Percentiles rank a stretch among this genome's conserved stretches.
These are phyloP conservation scores for Ashinkailepas kermadecensis DNA, from an alignment of 2,888 invertebrate species.

Conservation along the genomic window DNA sequence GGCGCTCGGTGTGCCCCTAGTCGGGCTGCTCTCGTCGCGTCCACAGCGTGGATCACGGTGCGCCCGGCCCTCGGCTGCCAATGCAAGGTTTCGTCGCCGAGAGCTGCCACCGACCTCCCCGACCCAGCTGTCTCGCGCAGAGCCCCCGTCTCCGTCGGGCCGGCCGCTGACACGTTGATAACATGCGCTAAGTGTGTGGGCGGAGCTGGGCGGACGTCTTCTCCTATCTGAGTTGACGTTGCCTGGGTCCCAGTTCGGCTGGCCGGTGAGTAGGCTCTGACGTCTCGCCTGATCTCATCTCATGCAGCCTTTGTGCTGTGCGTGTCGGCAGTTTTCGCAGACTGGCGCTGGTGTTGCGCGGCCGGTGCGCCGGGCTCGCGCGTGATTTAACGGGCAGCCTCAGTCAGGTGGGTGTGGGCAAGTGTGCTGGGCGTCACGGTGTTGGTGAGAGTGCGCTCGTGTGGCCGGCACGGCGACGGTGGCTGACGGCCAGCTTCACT, in stretches of 20 bases:
- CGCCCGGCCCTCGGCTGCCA: no score
- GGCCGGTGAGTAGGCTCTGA: conserved; percentile 1
- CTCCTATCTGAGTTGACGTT: neutral
- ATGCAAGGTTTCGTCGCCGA: no score
- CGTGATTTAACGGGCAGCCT: neutral
- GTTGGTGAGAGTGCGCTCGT: no score
- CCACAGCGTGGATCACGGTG: no score
- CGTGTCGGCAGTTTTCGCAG: neutral
- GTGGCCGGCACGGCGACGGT: no score
- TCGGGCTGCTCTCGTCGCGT: no score
- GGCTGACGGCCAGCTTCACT: neutral
- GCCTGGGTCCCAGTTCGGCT: neutral
- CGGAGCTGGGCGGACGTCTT: neutral
- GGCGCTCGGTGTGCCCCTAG: no score
- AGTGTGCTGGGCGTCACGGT: no score
- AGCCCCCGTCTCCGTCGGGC: no score
- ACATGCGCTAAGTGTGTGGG: neutral
- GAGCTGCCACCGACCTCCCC: no score
- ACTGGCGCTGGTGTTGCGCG: neutral
- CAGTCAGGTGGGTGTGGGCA: neutral
- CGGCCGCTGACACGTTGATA: no score
- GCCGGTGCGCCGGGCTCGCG: neutral
- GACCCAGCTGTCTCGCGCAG: no score
- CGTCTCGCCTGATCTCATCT: neutral
- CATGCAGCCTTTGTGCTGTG: neutral